Conservation (phyloP, 2,797 vertebrate species). For the Apogon talboti region DNA sequence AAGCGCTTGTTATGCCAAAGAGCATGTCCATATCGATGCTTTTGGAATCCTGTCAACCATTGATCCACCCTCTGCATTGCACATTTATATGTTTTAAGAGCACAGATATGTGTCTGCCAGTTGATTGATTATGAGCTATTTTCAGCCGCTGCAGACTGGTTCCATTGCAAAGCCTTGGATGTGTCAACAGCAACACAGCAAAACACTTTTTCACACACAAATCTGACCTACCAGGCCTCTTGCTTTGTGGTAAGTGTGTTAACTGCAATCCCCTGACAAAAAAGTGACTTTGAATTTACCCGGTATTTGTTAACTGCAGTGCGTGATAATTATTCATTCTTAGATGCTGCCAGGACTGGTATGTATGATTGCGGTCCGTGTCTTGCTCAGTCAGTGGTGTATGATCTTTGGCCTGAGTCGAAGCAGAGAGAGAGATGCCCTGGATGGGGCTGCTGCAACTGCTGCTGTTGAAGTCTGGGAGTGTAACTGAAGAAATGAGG, state of each 20-base stretch:
- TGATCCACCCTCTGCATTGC: constrained; percentile 73
- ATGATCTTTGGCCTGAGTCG: no score
- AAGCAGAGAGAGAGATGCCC: constrained; percentile 10
- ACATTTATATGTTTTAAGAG: constrained; percentile 82
- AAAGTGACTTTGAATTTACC: constrained; percentile 2
- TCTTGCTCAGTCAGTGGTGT: constrained; percentile 24
- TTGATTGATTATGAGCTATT: constrained; percentile 82
- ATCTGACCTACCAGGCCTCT: constrained; percentile 52
- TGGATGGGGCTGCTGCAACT: neutral
- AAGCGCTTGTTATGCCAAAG: constrained; percentile 77
- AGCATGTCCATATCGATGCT: constrained; percentile 77
- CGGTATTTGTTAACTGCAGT: constrained; percentile 25
- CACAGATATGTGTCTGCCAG: constrained; percentile 81
- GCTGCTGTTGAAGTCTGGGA: constrained; percentile 21
- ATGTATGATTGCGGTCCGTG: constrained; percentile 6
- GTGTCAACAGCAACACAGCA: constrained; percentile 74
- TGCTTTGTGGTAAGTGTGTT: constrained; percentile 13
- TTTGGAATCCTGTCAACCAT: constrained; percentile 79
- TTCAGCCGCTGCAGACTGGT: constrained; percentile 65
- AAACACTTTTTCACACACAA: constrained; percentile 69
- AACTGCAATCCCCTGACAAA: constrained; percentile 23
- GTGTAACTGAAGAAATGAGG: constrained; percentile 31
- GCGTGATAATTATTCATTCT: constrained; percentile 11
- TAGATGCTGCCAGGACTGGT: constrained; percentile 19
- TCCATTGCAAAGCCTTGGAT: constrained; percentile 69